These are phyloP conservation scores for Leptestheria dahalacensis DNA, from an alignment of 1,140 invertebrate genomes.

Conservation along the genomic window DNA sequence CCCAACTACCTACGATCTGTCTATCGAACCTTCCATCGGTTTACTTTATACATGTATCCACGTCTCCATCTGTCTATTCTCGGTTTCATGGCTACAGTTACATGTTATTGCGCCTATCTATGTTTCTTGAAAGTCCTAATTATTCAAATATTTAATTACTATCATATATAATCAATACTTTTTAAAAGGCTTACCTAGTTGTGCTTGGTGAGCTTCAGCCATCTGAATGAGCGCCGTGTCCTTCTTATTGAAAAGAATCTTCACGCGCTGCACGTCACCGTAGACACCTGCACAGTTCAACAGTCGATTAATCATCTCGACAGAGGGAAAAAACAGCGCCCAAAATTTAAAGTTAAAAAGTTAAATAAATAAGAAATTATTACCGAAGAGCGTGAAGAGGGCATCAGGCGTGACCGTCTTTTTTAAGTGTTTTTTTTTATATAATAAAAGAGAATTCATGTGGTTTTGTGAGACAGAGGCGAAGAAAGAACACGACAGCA, in stretches of 20 bases:
- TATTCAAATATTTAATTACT: too few relatives aligned
- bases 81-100: too few relatives aligned
- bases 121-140: too few relatives aligned
- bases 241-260: slow-evolving; percentile 99
- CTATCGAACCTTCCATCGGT: too few relatives aligned
- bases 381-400: slow-evolving; percentile 99
- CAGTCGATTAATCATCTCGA: slow-evolving; percentile 10
- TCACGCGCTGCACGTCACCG: slow-evolving; percentile 97
- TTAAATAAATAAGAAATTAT: slow-evolving; percentile 50
- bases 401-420: slow-evolving; percentile 99
- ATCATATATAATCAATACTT: slow-evolving; percentile 12
- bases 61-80: too few relatives aligned
- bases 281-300: slow-evolving; percentile 69
- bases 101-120: too few relatives aligned
- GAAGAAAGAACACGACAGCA: slow-evolving; percentile 2
- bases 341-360: slow-evolving; percentile 29
- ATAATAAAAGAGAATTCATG: not conserved
- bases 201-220: slow-evolving; percentile 93
- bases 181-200: slow-evolving; percentile 75
- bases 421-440: not conserved
- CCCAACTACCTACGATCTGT: too few relatives aligned
- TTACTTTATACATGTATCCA: too few relatives aligned
- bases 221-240: slow-evolving; percentile 98
- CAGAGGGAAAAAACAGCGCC: slow-evolving; percentile 4
- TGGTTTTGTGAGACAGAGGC: not conserved